Base-by-base conservation (phyloP, 2,888 invertebrate species). In the Aporophyla nigra region DNA sequence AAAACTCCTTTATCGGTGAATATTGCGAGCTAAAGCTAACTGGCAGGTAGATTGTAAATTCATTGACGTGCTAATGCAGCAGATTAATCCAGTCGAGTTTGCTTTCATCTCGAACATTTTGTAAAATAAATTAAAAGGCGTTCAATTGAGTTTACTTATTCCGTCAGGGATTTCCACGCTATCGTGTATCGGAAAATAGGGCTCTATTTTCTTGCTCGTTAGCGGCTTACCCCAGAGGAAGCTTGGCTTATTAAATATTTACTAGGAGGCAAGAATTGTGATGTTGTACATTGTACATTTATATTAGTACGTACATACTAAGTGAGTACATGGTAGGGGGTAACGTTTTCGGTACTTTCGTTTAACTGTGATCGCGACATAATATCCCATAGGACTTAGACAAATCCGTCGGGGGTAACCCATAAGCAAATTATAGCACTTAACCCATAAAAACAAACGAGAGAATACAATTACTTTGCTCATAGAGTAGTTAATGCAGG, bases 121-220 rank as follows among this genome's bases (percentile, higher is more conserved):
- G 65, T 69, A 61, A 61, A 73, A 71, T 2, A 51, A 43, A 49
- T 66, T 67, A 43, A 58, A 54, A 40, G 21, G 16, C 27, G 16
- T 63, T 49, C n/a, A 53, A 63, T 63, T 46, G 27, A 49, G 53
- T 40, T 68, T 33, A 56, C 46, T 74, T 81, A 74, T 43, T 43
- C 5, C 54, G 40, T 40, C n/a, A 43, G n/a, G 58, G 43, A 80
- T 33, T 63, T 58, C 33, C 14, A 27, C 19, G 19, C n/a, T 16
- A 19, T 43, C 33, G 3, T 43, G 40, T 49, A 66, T 46, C 43
- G 49, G 49, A 56, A 80, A 63, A 73, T 12, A 65, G 27, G 27
- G 21, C 19, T 82, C 33, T n/a, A 61, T 43, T 67, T 76, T 62
- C 21, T 33, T 24, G 10, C 61, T 67, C 59, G 6, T 46, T 58